Evolutionary conservation across 2,113 vertebrate species (phyloP), one percentile per base, ranked within the genome.

Genomic region (Eudyptes chrysolophus): DNA sequence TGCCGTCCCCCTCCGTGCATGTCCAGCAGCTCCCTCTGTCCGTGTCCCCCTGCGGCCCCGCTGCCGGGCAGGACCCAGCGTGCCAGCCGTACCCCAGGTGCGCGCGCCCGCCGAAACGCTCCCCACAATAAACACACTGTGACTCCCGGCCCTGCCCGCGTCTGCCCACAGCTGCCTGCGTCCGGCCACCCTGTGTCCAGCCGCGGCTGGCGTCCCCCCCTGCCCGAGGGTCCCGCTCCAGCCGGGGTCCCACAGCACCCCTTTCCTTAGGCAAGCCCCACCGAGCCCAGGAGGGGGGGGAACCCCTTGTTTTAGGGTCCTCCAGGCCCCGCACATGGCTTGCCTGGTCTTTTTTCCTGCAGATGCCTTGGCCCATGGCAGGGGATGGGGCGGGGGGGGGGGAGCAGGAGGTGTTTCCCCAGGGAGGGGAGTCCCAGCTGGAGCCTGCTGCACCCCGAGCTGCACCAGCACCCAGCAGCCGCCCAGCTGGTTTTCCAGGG

Each of bases 71-170:
- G 66, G n/a, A 34, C 32, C 20, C 57, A n/a, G 42, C 2, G 36
- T 32, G 32, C 85, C 92, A 46, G 58, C 34, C 1, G 2, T 34
- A 16, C 54, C 74, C 34, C 3, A 22, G 40, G 62, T 13, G 55
- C 4, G 18, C 3, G 10, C 3, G 38, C 62, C 83, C 51, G 0
- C 36, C 36, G 36, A 66, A 42, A 40, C 21, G 3, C 75, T 74
- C 82, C 78, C 88, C 49, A 40, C 22, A 96, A 93, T 96, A 97
- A 97, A 97, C 64, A 36, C 93, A 81, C 94, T 91, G 92, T 91
- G 94, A 66, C 90, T 30, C 84, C 87, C 30, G 3, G 57, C 58
- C 32, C 49, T 22, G 60, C 29, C 60, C 44, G 14, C 4, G 6
- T 61, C 88, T 57, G 57, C 60, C 46, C 19, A 5, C 64, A 7